phyloP scores from a whole-genome alignment of 2,888 invertebrate species.

The Brachyptera putata region DNA sequence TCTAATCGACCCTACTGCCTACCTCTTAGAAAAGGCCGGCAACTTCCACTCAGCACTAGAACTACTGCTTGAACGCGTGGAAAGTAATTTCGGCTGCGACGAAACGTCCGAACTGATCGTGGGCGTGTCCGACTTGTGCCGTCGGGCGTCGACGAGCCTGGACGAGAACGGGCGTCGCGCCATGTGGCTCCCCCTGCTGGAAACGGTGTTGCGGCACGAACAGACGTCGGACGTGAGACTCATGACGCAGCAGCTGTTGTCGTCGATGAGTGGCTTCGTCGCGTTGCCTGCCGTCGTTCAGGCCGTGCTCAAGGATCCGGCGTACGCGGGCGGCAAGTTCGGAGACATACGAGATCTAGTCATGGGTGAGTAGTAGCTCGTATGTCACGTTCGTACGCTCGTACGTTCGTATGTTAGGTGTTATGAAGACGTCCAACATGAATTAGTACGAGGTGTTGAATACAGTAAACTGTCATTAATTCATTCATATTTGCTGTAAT shows the following conservation, averaged over 20 bases:
- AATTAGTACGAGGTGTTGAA: too few relatives aligned
- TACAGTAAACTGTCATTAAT: too few relatives aligned
- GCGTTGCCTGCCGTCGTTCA: conserved; percentile 50
- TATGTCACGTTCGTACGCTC: background rate
- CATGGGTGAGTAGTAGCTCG: conserved; percentile 42
- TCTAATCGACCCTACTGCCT: conserved; percentile 63
- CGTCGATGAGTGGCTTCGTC: conserved; percentile 52
- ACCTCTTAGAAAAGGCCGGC: conserved; percentile 69
- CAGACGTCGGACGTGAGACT: background rate
- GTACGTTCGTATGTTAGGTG: background rate
- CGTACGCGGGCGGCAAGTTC: conserved; percentile 50
- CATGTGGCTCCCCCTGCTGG: conserved; percentile 30
- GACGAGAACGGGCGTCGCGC: conserved; percentile 35
- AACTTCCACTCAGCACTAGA: conserved; percentile 68
- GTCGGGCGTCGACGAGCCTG: conserved; percentile 47
- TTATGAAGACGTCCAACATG: too few relatives aligned
- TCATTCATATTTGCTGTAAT: too few relatives aligned
- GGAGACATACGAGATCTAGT: conserved; percentile 52
- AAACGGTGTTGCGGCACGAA: conserved; percentile 19
- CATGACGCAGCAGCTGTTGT: conserved; percentile 48
- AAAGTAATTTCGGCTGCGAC: conserved; percentile 33
- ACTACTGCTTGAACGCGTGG: conserved; percentile 37
- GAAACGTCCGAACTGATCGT: background rate
- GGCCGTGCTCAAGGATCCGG: conserved; percentile 48
- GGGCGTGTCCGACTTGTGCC: conserved; percentile 44